Evolutionary conservation across 2,113 vertebrate genomes (phyloP).

Genomic region (human): DNA sequence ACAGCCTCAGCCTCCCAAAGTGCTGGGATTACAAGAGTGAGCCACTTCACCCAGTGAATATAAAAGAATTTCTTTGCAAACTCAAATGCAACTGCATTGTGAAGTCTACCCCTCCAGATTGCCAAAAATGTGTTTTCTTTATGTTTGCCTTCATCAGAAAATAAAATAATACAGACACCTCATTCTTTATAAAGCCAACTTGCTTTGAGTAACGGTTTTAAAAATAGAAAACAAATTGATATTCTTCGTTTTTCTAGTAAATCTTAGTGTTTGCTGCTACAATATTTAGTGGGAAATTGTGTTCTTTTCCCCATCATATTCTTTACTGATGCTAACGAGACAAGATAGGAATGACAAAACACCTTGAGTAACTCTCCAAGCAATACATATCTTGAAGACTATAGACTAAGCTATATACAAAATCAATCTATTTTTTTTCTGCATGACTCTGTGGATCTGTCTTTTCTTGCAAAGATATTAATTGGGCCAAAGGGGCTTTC

Average conservation of each 20-base stretch:
- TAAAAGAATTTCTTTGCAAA: background rate
- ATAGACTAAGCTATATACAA: conserved; percentile 55
- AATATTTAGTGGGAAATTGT: conserved; percentile 32
- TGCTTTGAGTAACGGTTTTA: conserved; percentile 28
- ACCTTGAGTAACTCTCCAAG: conserved; percentile 6
- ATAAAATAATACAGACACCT: background rate
- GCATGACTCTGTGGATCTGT: conserved; percentile 48
- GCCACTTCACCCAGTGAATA: background rate
- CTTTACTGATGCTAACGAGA: conserved; percentile 46
- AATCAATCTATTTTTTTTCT: conserved; percentile 42
- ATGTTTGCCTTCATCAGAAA: background rate
- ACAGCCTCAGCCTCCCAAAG: no score
- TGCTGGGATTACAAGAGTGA: no score
- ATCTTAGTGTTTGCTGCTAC: background rate
- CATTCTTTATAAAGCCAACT: background rate
- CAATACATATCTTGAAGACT: conserved; percentile 43
- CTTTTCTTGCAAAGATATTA: conserved; percentile 70
- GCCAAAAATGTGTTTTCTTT: background rate
- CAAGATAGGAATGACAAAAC: conserved; percentile 51
- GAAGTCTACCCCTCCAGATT: background rate
- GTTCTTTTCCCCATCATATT: background rate
- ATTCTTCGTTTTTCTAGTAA: conserved; percentile 32
- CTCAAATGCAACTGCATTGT: background rate
- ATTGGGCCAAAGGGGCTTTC: conserved; percentile 40
- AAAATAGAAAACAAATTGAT: conserved; percentile 29